Evolutionary conservation across 1,140 invertebrate genomes (phyloP), one percentile per base, ranked within the genome.

Genomic region (Monochamus saltuarius): DNA sequence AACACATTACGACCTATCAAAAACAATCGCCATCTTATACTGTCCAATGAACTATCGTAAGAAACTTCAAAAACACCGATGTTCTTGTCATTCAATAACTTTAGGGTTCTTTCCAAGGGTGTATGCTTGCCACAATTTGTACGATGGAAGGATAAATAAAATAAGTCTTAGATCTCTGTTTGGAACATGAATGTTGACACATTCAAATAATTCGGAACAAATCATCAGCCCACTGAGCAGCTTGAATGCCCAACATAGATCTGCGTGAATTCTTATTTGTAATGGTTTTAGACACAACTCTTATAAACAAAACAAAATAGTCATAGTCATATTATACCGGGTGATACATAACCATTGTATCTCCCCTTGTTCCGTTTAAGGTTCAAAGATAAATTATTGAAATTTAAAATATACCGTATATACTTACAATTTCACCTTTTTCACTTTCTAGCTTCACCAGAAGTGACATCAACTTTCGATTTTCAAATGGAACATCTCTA

Each of bases 61-160:
- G 42, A 45, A 14, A 45, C 14, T 45, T 14, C 42, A 45, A 45
- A 9, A 45, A 45, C 16, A 38, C 37, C n/a, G 37, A 38, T 45
- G 13, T 14, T 45, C 16, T 45, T 9, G 42, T 7, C 13, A 45
- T 45, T 14, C 7, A 45, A 14, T 45, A 45, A 45, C 13, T 45
- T 45, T 45, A 45, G 42, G 13, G 42, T 45, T n/a, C n/a, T n/a
- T n/a, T n/a, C n/a, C n/a, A n/a, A n/a, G n/a, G n/a, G n/a, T n/a
- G n/a, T n/a, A n/a, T n/a, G n/a, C n/a, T n/a, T 45, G 42, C 42
- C 42, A 45, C 14, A 45, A 45, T 45, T 45, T 45, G 42, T 45
- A 45, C 16, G 42, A 45, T 45, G 42, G 14, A 45, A 45, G 7
- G 14, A n/a, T n/a, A n/a, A n/a, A n/a, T n/a, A n/a, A n/a, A n/a